Percentiles rank a stretch among this genome's conserved stretches.
phyloP scores from a whole-genome alignment of 1,140 invertebrate genomes.

The Drosophila rufa region DNA sequence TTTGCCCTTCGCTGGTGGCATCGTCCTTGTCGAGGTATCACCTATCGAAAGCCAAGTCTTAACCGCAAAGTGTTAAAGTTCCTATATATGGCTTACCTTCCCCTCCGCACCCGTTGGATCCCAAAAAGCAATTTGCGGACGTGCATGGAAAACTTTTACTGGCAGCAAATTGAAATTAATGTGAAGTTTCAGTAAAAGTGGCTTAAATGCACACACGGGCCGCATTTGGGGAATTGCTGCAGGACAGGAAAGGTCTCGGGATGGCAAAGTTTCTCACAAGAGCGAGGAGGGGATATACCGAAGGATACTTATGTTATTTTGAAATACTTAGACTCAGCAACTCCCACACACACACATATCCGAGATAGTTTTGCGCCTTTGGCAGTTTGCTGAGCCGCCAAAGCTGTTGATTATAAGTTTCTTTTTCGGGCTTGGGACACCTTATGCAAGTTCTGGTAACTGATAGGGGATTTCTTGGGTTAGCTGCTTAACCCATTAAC shows the following conservation, averaged over 20 bases:
- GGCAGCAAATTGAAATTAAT: conserved; percentile 84
- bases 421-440: conserved; percentile 46
- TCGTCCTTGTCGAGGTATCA: conserved; percentile 36
- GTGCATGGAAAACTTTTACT: conserved; percentile 83
- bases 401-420: conserved; percentile 83
- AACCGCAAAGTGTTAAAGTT: conserved; percentile 78
- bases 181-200: conserved; percentile 84
- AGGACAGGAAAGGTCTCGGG: conserved; percentile 43
- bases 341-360: conserved; percentile 34
- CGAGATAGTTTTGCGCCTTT: conserved; percentile 66
- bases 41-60: conserved; percentile 60
- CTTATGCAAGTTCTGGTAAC: conserved; percentile 38
- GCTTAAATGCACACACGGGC: conserved; percentile 84
- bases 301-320: conserved; percentile 78
- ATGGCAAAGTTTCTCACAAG: conserved; percentile 40
- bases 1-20: conserved; percentile 39
- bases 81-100: conserved; percentile 48
- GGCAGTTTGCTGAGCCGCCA: conserved; percentile 74
- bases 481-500: not conserved
- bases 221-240: conserved; percentile 83
- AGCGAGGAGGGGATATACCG: conserved; percentile 18
- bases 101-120: conserved; percentile 11
- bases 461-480: conserved; percentile 9
- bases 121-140: conserved; percentile 82
- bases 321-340: conserved; percentile 58